Evolutionary conservation across 2,888 invertebrate genomes (phyloP).

Genomic region (Himalopsyche tibetana): DNA sequence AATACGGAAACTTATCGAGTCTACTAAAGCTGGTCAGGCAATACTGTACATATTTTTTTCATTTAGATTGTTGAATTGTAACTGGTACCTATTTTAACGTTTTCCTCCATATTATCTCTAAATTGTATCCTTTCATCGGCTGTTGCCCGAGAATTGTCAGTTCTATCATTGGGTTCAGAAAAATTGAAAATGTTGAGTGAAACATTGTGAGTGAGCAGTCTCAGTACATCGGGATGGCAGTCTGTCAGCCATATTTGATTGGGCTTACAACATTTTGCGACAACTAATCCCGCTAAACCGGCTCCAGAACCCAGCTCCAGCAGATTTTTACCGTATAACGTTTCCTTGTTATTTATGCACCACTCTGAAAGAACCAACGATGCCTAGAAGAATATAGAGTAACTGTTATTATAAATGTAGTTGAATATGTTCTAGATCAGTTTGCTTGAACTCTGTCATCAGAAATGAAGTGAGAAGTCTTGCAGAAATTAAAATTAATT

Average conservation of each 20-base stretch:
- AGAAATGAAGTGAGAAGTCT: no score
- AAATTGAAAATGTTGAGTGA: slow-evolving; percentile 75
- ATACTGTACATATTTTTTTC: neutral
- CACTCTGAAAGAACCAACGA: slow-evolving; percentile 84
- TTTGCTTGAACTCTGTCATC: no score
- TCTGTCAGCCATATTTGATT: slow-evolving; percentile 81
- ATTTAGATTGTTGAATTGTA: neutral
- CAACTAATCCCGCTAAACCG: slow-evolving; percentile 83
- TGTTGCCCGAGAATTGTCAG: neutral
- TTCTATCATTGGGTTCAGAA: neutral
- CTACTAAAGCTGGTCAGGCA: neutral
- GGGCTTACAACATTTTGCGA: slow-evolving; percentile 77
- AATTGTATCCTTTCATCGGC: neutral
- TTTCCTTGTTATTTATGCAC: slow-evolving; percentile 77
- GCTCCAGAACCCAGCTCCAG: slow-evolving; percentile 88
- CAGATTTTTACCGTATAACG: slow-evolving; percentile 77
- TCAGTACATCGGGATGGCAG: slow-evolving; percentile 82
- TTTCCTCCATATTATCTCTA: neutral
- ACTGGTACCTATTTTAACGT: slow-evolving; percentile 47
- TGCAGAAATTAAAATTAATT: no score
- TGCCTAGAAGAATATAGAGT: slow-evolving; percentile 75
- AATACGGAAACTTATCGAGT: neutral
- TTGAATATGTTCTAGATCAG: no score
- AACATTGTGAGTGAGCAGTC: slow-evolving; percentile 80
- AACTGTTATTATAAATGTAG: neutral